Percentiles rank a stretch among this genome's conserved stretches.
These are phyloP conservation scores for Eueides isabella DNA, from an alignment of 1,140 invertebrate species.

Conservation along the genomic window DNA sequence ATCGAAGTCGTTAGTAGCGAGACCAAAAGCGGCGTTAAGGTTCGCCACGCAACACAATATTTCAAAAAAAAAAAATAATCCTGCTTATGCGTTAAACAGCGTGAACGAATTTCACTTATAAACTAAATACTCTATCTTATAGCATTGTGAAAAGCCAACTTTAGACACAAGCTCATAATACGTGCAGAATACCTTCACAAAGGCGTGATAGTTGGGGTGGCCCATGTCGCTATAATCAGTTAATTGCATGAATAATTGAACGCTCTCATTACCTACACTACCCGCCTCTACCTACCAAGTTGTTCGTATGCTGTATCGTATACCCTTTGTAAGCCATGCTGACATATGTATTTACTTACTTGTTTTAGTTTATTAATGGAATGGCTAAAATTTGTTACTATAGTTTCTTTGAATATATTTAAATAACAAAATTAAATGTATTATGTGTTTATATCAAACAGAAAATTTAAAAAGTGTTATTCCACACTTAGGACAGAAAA, in stretches of 20 bases:
- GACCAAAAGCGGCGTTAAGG: no score
- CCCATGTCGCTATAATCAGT: conserved; percentile 74
- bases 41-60: no score
- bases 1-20: no score
- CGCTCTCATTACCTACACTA: conserved; percentile 55
- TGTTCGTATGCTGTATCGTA: neutral
- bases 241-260: conserved; percentile 80
- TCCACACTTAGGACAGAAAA: no score
- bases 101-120: no score
- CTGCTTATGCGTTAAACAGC: no score
- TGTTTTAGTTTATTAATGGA: conserved; percentile 8
- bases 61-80: no score
- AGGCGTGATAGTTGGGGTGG: conserved; percentile 33
- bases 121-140: no score
- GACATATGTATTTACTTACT: conserved; percentile 3
- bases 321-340: neutral
- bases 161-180: neutral
- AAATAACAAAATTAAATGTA: no score
- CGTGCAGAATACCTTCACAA: conserved; percentile 7
- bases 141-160: neutral
- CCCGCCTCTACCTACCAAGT: conserved; percentile 29
- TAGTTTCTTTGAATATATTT: neutral
- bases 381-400: neutral
- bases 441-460: no score
- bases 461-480: no score